A percentile compares a stretch with the other conserved stretches of the same genome.
These are phyloP conservation scores for Paguma larvata DNA, from an alignment of 2,797 vertebrate genomes.

Conservation along the genomic window DNA sequence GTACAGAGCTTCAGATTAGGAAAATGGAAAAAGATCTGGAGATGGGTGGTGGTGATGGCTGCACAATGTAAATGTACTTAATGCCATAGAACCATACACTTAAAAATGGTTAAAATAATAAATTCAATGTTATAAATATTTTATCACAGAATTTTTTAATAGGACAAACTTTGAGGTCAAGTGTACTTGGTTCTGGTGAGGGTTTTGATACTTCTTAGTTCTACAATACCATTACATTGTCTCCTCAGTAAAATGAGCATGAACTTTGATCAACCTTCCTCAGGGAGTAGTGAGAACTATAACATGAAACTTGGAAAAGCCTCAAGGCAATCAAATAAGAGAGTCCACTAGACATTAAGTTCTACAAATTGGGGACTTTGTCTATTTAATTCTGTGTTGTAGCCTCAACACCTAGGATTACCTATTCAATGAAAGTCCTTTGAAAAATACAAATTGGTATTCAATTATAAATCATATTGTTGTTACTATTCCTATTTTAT, in stretches of 20 bases:
- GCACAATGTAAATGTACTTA: background rate
- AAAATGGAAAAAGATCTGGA: background rate
- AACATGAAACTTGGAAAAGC: background rate
- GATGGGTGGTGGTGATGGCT: background rate
- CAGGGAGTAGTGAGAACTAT: background rate
- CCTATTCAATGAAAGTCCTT: background rate
- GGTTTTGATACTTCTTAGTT: background rate
- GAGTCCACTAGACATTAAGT: background rate
- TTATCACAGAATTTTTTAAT: background rate
- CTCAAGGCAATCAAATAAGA: background rate
- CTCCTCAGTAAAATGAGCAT: background rate
- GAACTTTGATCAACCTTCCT: background rate
- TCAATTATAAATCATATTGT: background rate
- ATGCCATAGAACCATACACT: background rate
- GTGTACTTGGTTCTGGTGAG: background rate
- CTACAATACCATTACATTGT: background rate
- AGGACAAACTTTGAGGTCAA: background rate
- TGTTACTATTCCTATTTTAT: constrained; percentile 2
- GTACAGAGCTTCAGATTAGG: background rate
- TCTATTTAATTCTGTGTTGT: background rate
- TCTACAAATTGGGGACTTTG: background rate
- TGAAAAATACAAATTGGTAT: background rate
- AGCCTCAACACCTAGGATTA: background rate
- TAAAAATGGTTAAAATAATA: constrained; percentile 21
- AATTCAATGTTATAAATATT: background rate